Conservation (phyloP, 1,140 invertebrate genomes). For the Zaprionus davidi region DNA sequence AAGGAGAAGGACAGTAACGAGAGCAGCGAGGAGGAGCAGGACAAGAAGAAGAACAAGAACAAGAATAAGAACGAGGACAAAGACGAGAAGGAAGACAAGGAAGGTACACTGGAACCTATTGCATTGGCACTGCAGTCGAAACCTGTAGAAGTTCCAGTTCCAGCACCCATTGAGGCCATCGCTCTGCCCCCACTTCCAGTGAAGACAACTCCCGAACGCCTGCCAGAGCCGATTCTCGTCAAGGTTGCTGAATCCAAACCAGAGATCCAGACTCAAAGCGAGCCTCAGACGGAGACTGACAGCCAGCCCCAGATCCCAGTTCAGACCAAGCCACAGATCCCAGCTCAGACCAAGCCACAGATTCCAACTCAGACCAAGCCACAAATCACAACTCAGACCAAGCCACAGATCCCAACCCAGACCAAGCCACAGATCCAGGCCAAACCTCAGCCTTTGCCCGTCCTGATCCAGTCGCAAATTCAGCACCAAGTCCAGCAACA, state of each 20-base stretch:
- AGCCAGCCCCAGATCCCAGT: background rate
- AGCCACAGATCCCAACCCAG: background rate
- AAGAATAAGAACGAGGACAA: constrained; percentile 29
- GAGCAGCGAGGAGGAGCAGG: constrained; percentile 58
- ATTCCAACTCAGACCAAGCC: background rate
- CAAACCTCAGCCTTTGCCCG: background rate
- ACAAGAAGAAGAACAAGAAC: constrained; percentile 32
- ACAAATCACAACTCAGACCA: background rate
- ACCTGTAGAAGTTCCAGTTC: constrained; percentile 22
- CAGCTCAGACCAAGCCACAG: background rate
- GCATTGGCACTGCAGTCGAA: constrained; percentile 9
- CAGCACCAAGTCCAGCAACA: background rate
- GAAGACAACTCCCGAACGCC: constrained; percentile 17
- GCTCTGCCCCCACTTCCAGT: constrained; percentile 60
- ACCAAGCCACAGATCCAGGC: background rate
- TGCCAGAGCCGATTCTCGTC: constrained; percentile 29
- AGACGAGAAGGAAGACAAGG: constrained; percentile 26
- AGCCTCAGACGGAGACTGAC: background rate
- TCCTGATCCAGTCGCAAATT: background rate
- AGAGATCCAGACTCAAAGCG: background rate
- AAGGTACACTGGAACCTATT: constrained; percentile 16
- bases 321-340: background rate
- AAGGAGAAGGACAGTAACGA: constrained; percentile 56
- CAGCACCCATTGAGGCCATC: constrained; percentile 41
- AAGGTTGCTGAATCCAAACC: constrained; percentile 33